Base-by-base conservation (phyloP, 2,888 invertebrate genomes). In the Drymonia ruficornis region DNA sequence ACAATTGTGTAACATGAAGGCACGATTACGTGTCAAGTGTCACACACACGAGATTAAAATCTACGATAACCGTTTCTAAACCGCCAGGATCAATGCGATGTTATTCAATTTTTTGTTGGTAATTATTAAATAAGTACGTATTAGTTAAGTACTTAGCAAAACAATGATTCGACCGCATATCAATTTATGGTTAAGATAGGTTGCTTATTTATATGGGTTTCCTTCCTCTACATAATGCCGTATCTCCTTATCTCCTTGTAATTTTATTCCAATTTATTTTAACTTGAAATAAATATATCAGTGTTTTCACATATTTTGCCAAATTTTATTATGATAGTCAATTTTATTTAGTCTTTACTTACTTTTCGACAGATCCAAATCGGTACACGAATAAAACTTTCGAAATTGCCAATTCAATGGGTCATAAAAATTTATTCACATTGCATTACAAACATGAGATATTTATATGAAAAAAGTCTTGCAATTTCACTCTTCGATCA, bases 381-480 rank as follows among this genome's bases (percentile, higher is more conserved):
- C 53, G 55, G 59, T 61, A 36, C n/a, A 29, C 52, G 36, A 63
- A 65, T 66, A 65, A 69, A 72, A 67, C 53, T 75, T 74, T 72
- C 54, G 66, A 70, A 77, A 76, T 61, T 56, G 55, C 50, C 61
- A 65, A 66, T 74, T 68, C 63, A 59, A 69, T 68, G 67, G 72
- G 54, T 83, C 83, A 78, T 84, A 77, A 84, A 83, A 74, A 57
- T 76, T 80, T 78, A 80, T 78, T 72, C 63, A 67, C 64, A 66
- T 70, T 72, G 56, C 59, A 63, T 70, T 70, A 56, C 55, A 46
- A 15, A 15, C 29, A 29, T n/a, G 13, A 29, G n/a, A 46, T n/a
- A 29, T 46, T 15, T 15, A 29, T 46, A 29, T 9, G 23, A 46
- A 29, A 28, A 45, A 29, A 29, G 43, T 43, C n/a, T 46, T 46